Conservation (phyloP, 2,113 vertebrate species). For the Fulmarus glacialis region DNA sequence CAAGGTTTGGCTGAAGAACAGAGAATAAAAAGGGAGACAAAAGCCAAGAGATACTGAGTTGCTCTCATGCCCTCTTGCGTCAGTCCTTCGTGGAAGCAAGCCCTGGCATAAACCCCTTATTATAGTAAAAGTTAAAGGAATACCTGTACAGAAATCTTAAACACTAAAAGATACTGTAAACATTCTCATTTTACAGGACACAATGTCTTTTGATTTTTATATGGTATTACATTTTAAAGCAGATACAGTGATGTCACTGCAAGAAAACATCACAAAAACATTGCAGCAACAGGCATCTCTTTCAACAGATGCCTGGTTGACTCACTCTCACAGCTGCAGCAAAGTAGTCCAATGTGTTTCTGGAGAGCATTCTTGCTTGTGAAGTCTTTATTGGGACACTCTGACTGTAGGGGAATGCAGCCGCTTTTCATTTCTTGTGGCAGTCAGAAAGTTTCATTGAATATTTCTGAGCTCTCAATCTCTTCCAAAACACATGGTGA, state of each 20-base stretch:
- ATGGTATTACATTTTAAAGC: constrained; percentile 10
- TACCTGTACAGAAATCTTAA: neutral
- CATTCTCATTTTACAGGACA: neutral
- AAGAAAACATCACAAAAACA: constrained; percentile 35
- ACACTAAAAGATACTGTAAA: neutral
- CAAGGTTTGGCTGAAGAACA: constrained; percentile 59
- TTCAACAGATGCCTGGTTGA: constrained; percentile 51
- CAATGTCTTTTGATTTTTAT: neutral
- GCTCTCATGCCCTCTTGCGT: neutral
- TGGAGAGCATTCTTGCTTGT: constrained; percentile 55
- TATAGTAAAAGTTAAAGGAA: neutral
- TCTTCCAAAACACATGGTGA: constrained; percentile 61
- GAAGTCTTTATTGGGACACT: constrained; percentile 66
- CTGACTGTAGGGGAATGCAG: constrained; percentile 43
- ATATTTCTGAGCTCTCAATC: constrained; percentile 57
- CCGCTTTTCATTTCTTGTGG: constrained; percentile 68
- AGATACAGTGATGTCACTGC: constrained; percentile 36
- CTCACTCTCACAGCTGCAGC: constrained; percentile 62
- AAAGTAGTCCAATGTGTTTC: constrained; percentile 67
- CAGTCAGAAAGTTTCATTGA: constrained; percentile 62
- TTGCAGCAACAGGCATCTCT: constrained; percentile 25
- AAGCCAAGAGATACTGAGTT: neutral
- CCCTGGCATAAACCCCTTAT: neutral
- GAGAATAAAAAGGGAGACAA: neutral
- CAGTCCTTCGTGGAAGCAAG: neutral